Base-by-base conservation (phyloP, 2,888 invertebrate genomes). In the Synergus itoensis region DNA sequence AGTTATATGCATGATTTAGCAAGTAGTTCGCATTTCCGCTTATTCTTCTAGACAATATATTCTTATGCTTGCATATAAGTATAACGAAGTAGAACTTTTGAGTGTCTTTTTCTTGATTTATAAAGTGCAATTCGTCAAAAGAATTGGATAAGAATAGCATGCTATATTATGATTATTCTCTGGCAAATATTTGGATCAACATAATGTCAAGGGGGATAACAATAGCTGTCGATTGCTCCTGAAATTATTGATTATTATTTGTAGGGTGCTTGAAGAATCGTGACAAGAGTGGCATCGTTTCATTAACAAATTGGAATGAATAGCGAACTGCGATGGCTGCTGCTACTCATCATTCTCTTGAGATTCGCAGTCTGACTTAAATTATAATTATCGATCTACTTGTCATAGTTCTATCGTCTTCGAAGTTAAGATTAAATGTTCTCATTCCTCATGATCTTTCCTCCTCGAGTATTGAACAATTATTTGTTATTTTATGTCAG, bases 121-220 rank as follows among this genome's bases (percentile, higher is more conserved):
- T 53, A 53, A 18, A 18, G 43, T n/a, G 9, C 45, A 67, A 7
- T 11, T 45, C 45, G 2, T 67, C 21, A 28, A 45, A 67, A 28
- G 8, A 67, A 45, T 67, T 12, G 45, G 67, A 45, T 45, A 45
- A 45, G 41, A 43, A 21, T 43, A 45, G 18, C 67, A 21, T 45
- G 43, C 14, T 36, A 36, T 67, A 45, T 67, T 67, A 67, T 16
- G 45, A 45, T 67, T 45, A 67, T 67, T 67, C 21, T 21, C n/a
- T 67, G 67, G 21, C 45, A 77, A 65, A 18, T 9, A 53, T 21
- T 43, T 76, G 81, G 82, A 86, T 86, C 85, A 80, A 80, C 82
- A 78, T 84, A 86, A 87, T 83, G 85, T 83, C 86, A 84, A 86
- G 84, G 80, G 73, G 84, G 84, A n/a, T 84, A 87, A 87, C 86